Base-by-base conservation (phyloP, 2,797 vertebrate species). In the Eremophila alpestris region DNA sequence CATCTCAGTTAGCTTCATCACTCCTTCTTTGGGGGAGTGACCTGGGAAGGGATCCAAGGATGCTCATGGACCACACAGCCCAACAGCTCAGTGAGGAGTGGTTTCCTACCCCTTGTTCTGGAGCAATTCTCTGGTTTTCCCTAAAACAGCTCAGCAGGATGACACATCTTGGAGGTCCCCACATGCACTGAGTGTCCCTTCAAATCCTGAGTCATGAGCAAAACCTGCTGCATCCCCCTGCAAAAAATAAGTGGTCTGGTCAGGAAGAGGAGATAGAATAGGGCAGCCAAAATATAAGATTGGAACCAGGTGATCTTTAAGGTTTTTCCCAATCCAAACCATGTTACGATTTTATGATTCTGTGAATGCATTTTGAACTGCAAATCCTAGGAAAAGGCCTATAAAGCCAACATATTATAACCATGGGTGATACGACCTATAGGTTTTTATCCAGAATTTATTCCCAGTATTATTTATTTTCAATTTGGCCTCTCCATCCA, bases 361-460 rank as follows among this genome's bases (percentile, higher is more conserved):
- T 3, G 2, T 41, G 21, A 76, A 43, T 13, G 38, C 7, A 52
- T 67, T 83, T 85, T 43, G 60, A 81, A 27, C 34, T 27, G 22
- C 4, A 60, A 27, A 32, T 3, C 36, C 7, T 16, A 34, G 43
- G 36, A 13, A 55, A 49, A 69, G 2, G 16, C 27, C 56, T 49
- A 18, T 20, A 36, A 69, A 81, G 7, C 12, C 29, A 48, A 60
- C 4, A 38, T 9, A 2, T n/a, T 64, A 30, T 26, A 52, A 19
- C 13, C 2, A 1, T 3, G 8, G 23, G 27, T 27, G 3, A 22
- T 11, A 41, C 0, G 5, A 55, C 38, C 16, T 7, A 1, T 14
- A 41, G 26, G 10, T 41, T 48, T 69, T 59, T 30, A 93, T 14
- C 11, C 13, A 56, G 29, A 36, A 48, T 82, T 79, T 38, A 48